Conservation (phyloP, 2,797 vertebrate genomes). For the Austrolebias charrua region DNA sequence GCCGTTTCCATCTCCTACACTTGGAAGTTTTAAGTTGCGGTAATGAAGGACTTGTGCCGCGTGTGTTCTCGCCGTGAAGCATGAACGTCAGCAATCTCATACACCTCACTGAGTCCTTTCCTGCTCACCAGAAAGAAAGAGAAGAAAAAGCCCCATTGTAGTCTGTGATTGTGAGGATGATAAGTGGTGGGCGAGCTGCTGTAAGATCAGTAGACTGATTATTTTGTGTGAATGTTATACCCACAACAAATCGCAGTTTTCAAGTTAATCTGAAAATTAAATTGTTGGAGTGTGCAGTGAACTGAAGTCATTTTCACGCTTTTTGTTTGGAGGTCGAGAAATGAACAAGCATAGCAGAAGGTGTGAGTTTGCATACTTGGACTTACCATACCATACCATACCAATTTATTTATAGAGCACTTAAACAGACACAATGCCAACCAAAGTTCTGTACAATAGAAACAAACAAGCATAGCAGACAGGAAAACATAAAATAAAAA, state of each 20-base stretch:
- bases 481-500: too few species aligned
- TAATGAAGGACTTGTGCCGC: conserved; percentile 37
- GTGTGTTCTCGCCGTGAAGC: conserved; percentile 35
- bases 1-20: conserved; percentile 42
- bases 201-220: conserved; percentile 28
- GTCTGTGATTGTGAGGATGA: conserved; percentile 54
- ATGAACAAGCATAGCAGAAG: conserved; percentile 21
- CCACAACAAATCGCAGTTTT: conserved; percentile 7
- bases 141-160: conserved; percentile 65
- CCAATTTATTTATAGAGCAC: too few species aligned
- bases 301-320: conserved; percentile 15
- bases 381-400: too few species aligned
- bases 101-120: conserved; percentile 44
- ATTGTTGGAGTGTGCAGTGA: conserved; percentile 17
- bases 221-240: conserved; percentile 30
- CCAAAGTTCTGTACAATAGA: too few species aligned
- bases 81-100: conserved; percentile 44
- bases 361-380: neutral
- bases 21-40: conserved; percentile 34
- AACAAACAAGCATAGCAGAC: too few species aligned
- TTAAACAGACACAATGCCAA: too few species aligned
- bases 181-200: conserved; percentile 44
- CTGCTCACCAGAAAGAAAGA: conserved; percentile 34
- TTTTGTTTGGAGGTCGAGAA: conserved; percentile 22
- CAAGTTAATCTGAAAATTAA: conserved; percentile 24